Evolutionary conservation across 2,797 vertebrate genomes (phyloP), one percentile per base, ranked within the genome.

Genomic region (Phoxinus dragarum): DNA sequence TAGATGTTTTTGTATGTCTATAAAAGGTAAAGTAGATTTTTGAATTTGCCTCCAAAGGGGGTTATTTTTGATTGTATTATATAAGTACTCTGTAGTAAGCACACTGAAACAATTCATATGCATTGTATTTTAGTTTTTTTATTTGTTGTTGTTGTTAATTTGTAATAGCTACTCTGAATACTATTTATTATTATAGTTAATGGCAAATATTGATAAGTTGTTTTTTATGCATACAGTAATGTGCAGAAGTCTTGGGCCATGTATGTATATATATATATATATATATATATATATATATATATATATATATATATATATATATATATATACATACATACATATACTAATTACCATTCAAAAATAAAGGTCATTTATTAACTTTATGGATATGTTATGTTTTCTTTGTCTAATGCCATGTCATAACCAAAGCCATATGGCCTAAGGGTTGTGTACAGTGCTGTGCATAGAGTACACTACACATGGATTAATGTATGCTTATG

Each of bases 21-120:
- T 67, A 34, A 75, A 79, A 31, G 66, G 59, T 75, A 67, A 86
- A 84, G 36, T 71, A 84, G 78, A 75, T 80, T 86, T 52, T 82
- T 80, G 74, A 83, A 78, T 79, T 74, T 72, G 67, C 80, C 79
- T 77, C 73, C 64, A 78, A 80, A 54, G 11, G 59, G 19, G 21
- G 54, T 81, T 67, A 85, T 87, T 85, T 88, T 80, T 83, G 78
- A 82, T 85, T 87, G 86, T 87, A 87, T 69, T 73, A 69, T 78
- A 86, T 86, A 68, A 69, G 71, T 34, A 88, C 84, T 68, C 80
- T 80, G 31, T 86, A 88, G 82, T 86, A 83, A 88, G 87, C 87
- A 88, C 87, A 88, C 80, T 52, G 73, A 86, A 73, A 79, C 47
- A 47, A 82, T 82, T 83, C 76, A 75, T 79, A 86, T 38, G 52